A percentile compares a stretch with the other conserved stretches of the same genome.
phyloP scores from a whole-genome alignment of 2,888 invertebrate genomes.

The Yponomeuta malinellus region DNA sequence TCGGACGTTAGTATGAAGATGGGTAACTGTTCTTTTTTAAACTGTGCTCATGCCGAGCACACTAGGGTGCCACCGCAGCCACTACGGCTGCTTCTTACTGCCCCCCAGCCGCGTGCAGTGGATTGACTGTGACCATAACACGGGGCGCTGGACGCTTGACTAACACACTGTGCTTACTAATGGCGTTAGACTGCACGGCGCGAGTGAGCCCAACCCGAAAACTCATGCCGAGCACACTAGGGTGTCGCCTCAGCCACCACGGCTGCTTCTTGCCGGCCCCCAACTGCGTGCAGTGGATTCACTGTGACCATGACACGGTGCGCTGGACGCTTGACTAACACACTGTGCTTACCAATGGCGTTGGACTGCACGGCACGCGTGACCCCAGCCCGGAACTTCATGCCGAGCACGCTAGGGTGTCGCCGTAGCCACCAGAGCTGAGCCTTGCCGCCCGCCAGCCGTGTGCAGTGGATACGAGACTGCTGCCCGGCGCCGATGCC shows the following conservation, averaged over 20 bases:
- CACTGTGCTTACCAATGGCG: constrained; percentile 92
- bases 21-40: no score
- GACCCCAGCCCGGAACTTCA: constrained; percentile 90
- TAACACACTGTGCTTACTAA: constrained; percentile 79
- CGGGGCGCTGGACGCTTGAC: no score
- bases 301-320: no score
- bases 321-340: no score
- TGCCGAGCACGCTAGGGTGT: constrained; percentile 85
- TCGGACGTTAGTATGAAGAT: no score
- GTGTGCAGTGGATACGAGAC: constrained; percentile 97
- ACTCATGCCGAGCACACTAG: constrained; percentile 6
- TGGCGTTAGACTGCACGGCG: constrained; percentile 95
- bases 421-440: constrained; percentile 98
- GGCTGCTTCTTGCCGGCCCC: constrained; percentile 98
- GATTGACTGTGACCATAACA: no score
- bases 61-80: constrained; percentile 92
- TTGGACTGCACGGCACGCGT: constrained; percentile 96
- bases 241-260: constrained; percentile 86
- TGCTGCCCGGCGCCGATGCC: constrained; percentile 99
- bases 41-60: constrained; percentile 64
- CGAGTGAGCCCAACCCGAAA: constrained; percentile 91
- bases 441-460: constrained; percentile 97
- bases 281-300: constrained; percentile 96
- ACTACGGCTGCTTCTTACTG: constrained; percentile 98
- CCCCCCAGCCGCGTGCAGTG: constrained; percentile 56